Conservation (phyloP, 2,113 vertebrate species). For the Camarhynchus parvulus region DNA sequence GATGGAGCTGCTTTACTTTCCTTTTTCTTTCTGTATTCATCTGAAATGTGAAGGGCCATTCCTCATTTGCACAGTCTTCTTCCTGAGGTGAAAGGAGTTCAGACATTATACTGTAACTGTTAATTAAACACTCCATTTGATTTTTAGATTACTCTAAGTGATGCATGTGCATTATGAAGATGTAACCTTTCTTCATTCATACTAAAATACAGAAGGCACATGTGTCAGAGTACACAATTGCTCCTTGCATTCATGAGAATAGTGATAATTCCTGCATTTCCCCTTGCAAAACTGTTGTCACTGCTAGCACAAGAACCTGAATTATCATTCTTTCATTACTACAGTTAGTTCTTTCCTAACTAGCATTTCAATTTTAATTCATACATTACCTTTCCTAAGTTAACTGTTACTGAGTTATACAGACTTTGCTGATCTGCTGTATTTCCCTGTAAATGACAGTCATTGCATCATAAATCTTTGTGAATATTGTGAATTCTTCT, state of each 20-base stretch:
- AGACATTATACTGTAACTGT: conserved; percentile 39
- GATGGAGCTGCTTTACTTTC: not conserved
- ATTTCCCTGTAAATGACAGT: conserved; percentile 41
- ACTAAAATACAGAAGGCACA: conserved; percentile 5
- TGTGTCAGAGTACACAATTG: not conserved
- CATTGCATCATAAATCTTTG: conserved; percentile 21
- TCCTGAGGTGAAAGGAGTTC: conserved; percentile 50
- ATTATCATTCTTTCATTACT: not conserved
- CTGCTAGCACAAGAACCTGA: not conserved
- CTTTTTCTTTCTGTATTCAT: not conserved
- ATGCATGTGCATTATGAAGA: conserved; percentile 36
- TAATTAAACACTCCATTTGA: conserved; percentile 68
- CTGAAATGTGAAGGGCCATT: conserved; percentile 36
- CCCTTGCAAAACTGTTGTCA: not conserved
- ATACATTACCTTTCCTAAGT: conserved; percentile 1
- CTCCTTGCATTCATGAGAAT: not conserved
- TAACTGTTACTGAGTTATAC: not conserved
- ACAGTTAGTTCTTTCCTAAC: conserved; percentile 12
- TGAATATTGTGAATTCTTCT: conserved; percentile 15
- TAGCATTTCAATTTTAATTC: conserved; percentile 32
- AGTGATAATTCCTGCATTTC: not conserved
- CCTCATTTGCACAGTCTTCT: conserved; percentile 38
- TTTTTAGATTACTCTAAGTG: conserved; percentile 52
- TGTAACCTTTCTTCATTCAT: conserved; percentile 53
- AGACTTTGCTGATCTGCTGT: conserved; percentile 19